Base-by-base conservation (phyloP, 2,888 invertebrate genomes). In the Entomobrya proxima region DNA sequence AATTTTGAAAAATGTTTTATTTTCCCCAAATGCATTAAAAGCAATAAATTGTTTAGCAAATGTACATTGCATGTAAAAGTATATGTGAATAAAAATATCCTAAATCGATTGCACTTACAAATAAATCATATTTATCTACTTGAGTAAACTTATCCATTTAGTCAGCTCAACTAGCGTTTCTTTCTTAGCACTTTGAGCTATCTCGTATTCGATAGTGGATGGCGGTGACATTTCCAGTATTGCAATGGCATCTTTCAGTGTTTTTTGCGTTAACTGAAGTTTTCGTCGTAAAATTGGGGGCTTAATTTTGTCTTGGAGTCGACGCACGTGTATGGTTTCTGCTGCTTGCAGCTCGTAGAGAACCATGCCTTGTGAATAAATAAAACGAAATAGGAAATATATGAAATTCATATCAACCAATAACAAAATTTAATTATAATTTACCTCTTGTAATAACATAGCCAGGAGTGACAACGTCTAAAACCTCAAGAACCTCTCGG, bases 261-360 rank as follows among this genome's bases (percentile, higher is more conserved):
- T 88, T 58, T 88, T 88, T 40, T 87, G 9, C 15, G 87, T 86
- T 1, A 86, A 32, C 76, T 89, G 88, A 9, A 90, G 64, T 55
- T 85, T 88, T 47, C 89, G 32, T 44, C 85, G 85, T 2, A 90
- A 40, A 55, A 88, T 40, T 0, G 89, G 52, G 77, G 87, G 86
- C 3, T 88, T 83, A 11, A 86, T 52, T 58, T 88, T 88, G 74
- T 88, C 88, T 75, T 86, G 87, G 1, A 87, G 55, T 18, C 89
- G 77, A 1, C 89, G 77, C 15, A 85, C 72, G 6, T 85, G 82
- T 0, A 89, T 80, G 5, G 88, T 87, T 86, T 90, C 89, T 5
- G 90, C 89, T 9, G 90, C 90, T 88, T 90, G 90, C 0, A 89
- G 84, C 67, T 90, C 90, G 55, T 90, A 90, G n/a, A 90, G 75